These are phyloP conservation scores for Philhelius pedissequus DNA, from an alignment of 2,888 invertebrate genomes.

Conservation along the genomic window DNA sequence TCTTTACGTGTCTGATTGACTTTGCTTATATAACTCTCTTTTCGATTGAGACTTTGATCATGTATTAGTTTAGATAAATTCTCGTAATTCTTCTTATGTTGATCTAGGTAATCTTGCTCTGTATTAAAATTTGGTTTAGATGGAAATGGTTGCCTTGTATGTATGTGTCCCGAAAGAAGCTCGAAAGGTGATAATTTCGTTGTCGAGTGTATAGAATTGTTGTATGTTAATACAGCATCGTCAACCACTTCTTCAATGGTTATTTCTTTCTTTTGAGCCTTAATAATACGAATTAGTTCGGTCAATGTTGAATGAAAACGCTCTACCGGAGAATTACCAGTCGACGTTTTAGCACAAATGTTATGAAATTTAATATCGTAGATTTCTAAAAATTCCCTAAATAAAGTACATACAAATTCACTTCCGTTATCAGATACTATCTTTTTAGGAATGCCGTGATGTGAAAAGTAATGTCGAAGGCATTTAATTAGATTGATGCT, in stretches of 20 bases:
- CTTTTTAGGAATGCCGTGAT: conserved; percentile 49
- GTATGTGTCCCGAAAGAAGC: no score
- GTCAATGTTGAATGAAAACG: conserved; percentile 51
- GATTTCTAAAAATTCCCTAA: conserved; percentile 16
- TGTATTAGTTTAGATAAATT: no score
- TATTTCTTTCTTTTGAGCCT: conserved; percentile 32
- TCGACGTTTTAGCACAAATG: conserved; percentile 40
- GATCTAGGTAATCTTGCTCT: no score
- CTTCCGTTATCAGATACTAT: conserved; percentile 31
- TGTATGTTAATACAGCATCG: neutral
- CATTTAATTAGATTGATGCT: conserved; percentile 47
- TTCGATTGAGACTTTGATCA: no score
- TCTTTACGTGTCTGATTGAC: no score
- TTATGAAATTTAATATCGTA: conserved; percentile 31
- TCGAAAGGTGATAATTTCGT: neutral
- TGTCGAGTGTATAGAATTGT: neutral
- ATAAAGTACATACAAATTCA: conserved; percentile 35
- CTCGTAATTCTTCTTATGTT: no score
- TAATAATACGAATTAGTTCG: conserved; percentile 47
- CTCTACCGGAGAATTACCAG: conserved; percentile 50
- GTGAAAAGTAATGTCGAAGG: conserved; percentile 28
- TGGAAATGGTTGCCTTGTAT: no score
- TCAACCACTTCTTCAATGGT: conserved; percentile 32
- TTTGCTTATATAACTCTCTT: no score
- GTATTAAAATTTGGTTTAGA: no score